Evolutionary conservation across 1,140 invertebrate genomes (phyloP).

Genomic region (Aphelenchoides avenae): DNA sequence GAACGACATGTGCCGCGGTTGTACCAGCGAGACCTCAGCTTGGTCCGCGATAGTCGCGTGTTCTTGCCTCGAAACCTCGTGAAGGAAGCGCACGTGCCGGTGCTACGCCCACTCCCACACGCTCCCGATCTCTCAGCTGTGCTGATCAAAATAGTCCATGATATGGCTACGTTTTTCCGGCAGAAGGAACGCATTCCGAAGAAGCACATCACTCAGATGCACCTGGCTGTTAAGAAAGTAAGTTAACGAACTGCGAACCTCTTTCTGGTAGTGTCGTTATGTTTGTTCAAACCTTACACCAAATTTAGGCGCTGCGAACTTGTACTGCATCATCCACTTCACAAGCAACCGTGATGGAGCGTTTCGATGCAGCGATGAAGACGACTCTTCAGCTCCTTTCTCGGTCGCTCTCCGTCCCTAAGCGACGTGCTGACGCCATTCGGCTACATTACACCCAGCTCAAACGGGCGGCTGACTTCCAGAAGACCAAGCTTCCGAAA

Average conservation of each 20-base stretch:
- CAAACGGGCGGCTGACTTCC: slow-evolving; percentile 21
- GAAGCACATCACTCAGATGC: slow-evolving; percentile 13
- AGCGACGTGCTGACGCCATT: slow-evolving; percentile 1
- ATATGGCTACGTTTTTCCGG: slow-evolving; percentile 3
- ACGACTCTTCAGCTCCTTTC: slow-evolving; percentile 4
- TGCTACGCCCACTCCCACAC: slow-evolving; percentile 1
- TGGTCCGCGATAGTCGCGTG: background rate
- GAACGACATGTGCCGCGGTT: background rate
- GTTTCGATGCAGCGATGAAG: slow-evolving; percentile 22
- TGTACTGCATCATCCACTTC: background rate
- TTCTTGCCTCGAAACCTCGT: background rate
- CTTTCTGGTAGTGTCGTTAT: too few relatives aligned
- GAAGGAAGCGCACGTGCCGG: background rate
- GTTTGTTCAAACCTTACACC: too few relatives aligned
- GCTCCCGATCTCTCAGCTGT: slow-evolving; percentile 6
- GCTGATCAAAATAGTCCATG: slow-evolving; percentile 10
- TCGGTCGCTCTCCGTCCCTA: background rate
- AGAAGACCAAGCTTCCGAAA: slow-evolving; percentile 20
- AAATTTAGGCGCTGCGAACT: slow-evolving; percentile 4
- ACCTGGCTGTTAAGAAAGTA: slow-evolving; percentile 9
- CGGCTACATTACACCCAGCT: slow-evolving; percentile 21
- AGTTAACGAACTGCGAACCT: too few relatives aligned
- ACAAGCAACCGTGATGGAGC: slow-evolving; percentile 3
- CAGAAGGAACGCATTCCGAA: slow-evolving; percentile 6
- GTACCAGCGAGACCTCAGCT: background rate